These are phyloP conservation scores for Erynnis tages DNA, from an alignment of 2,888 invertebrate genomes.

Conservation along the genomic window DNA sequence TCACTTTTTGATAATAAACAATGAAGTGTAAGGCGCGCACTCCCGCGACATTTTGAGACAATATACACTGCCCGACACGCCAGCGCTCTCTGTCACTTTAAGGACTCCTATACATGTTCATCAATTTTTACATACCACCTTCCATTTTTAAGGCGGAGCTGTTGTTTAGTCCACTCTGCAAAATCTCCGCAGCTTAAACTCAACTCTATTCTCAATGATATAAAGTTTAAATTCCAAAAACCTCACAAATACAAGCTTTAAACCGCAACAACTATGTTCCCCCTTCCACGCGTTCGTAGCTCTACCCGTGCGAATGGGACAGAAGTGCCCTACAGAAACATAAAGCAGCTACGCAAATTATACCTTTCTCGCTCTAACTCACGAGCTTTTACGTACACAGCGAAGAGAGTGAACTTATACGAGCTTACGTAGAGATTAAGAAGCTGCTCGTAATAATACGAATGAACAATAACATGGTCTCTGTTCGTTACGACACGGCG, in stretches of 20 bases:
- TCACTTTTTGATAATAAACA: constrained; percentile 80
- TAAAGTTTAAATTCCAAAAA: constrained; percentile 38
- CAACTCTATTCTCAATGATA: not conserved
- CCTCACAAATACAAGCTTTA: constrained; percentile 43
- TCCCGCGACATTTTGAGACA: constrained; percentile 78
- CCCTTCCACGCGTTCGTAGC: constrained; percentile 53
- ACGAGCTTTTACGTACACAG: constrained; percentile 42
- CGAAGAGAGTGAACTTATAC: constrained; percentile 51
- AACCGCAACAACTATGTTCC: constrained; percentile 59
- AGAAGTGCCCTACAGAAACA: constrained; percentile 42
- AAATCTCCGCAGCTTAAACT: constrained; percentile 31
- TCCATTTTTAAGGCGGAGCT: constrained; percentile 82
- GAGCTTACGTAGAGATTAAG: constrained; percentile 66
- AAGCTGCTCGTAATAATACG: constrained; percentile 77
- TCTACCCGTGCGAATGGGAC: constrained; percentile 59
- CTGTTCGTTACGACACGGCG: constrained; percentile 67
- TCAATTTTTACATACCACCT: constrained; percentile 82
- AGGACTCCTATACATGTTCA: constrained; percentile 81
- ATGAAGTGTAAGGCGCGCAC: constrained; percentile 62
- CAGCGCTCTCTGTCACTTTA: constrained; percentile 81
- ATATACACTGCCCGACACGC: constrained; percentile 79
- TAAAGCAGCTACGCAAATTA: constrained; percentile 38
- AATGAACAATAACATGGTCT: constrained; percentile 75
- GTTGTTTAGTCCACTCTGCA: constrained; percentile 63
- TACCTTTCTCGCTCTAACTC: constrained; percentile 46